phyloP scores from a whole-genome alignment of 2,113 vertebrate species.

The Atrichornis clamosus region DNA sequence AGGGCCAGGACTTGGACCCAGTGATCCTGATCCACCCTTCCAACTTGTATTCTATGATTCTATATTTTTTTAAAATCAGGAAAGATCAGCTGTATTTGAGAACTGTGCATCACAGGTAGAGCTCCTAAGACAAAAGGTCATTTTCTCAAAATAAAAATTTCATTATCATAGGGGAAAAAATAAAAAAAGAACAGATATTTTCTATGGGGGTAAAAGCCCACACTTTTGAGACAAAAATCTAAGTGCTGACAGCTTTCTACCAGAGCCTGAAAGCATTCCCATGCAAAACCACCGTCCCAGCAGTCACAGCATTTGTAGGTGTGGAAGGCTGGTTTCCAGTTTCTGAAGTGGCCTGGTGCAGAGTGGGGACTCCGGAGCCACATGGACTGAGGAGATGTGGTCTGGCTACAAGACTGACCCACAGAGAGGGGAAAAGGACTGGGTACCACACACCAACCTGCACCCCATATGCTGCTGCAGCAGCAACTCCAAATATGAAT shows the following conservation, averaged over 20 bases:
- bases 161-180: not conserved
- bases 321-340: not conserved
- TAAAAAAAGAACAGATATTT: not conserved
- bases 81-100: not conserved
- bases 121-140: not conserved
- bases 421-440: not conserved
- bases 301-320: not conserved
- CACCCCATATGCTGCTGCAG: not conserved
- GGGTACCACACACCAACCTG: not conserved
- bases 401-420: not conserved
- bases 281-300: not conserved
- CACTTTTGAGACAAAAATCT: not conserved
- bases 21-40: not conserved
- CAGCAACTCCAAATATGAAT: not conserved
- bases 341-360: not conserved
- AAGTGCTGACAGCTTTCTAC: not conserved
- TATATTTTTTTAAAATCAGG: not conserved
- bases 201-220: accelerated
- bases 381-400: not conserved
- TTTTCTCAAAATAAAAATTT: not conserved
- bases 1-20: not conserved
- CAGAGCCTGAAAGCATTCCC: not conserved
- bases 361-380: accelerated
- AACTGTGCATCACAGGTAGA: not conserved
- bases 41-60: not conserved